Conservation (phyloP, 2,888 invertebrate genomes). For the Cheilosia pagana region DNA sequence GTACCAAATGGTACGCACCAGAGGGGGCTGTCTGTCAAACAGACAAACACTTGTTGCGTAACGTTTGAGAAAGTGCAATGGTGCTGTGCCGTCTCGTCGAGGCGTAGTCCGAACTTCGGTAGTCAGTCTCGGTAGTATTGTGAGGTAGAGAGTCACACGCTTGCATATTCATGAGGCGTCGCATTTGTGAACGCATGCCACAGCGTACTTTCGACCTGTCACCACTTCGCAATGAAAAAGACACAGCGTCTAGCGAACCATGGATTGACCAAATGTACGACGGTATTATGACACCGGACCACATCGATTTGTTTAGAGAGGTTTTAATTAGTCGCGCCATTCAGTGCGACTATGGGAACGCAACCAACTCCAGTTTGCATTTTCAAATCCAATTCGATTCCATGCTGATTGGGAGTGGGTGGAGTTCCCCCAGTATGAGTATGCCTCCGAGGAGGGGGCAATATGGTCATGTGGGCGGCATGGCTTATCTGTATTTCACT, state of each 20-base stretch:
- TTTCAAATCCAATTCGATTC: slow-evolving; percentile 59
- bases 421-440: slow-evolving; percentile 10
- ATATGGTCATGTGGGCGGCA: slow-evolving; percentile 56
- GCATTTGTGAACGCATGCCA: slow-evolving; percentile 56
- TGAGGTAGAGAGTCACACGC: slow-evolving; percentile 24
- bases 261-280: slow-evolving; percentile 27
- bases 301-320: slow-evolving; percentile 19
- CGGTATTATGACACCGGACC: slow-evolving; percentile 41
- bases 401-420: slow-evolving; percentile 60
- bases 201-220: slow-evolving; percentile 47
- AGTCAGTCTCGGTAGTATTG: slow-evolving; percentile 9
- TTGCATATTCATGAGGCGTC: slow-evolving; percentile 64
- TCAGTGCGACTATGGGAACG: slow-evolving; percentile 28
- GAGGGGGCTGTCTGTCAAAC: slow-evolving; percentile 49
- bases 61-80: slow-evolving; percentile 43
- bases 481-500: slow-evolving; percentile 66
- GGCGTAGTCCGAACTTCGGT: slow-evolving; percentile 54
- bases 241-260: slow-evolving; percentile 50
- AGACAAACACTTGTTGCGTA: slow-evolving; percentile 53
- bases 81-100: neutral
- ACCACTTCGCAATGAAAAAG: slow-evolving; percentile 36
- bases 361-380: slow-evolving; percentile 58
- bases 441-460: slow-evolving; percentile 14
- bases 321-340: slow-evolving; percentile 64
- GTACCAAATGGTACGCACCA: slow-evolving; percentile 40